Conservation (phyloP, 1,140 invertebrate species). For the Sogatella furcifera region DNA sequence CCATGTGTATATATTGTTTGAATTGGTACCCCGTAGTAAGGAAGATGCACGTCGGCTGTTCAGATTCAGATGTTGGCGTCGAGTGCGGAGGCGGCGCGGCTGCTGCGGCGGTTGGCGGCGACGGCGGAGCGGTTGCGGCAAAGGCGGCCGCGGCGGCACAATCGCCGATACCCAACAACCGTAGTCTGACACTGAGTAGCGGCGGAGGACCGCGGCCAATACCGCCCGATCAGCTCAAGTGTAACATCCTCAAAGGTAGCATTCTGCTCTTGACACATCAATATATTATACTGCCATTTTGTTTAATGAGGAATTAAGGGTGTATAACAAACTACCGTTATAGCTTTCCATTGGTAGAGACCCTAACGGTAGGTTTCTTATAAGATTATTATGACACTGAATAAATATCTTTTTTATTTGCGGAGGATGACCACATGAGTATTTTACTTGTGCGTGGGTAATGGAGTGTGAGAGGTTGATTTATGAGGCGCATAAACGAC, state of each 20-base stretch:
- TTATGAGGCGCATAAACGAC: no score
- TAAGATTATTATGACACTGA: no score
- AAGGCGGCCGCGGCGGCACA: conserved; percentile 19
- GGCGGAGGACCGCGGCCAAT: conserved; percentile 55
- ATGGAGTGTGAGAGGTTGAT: no score
- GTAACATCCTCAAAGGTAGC: conserved; percentile 85
- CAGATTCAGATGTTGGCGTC: conserved; percentile 7
- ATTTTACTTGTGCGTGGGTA: no score
- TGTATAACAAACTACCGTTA: no score
- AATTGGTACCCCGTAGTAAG: neutral
- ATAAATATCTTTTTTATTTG: no score
- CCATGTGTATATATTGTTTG: neutral
- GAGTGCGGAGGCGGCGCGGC: conserved; percentile 3
- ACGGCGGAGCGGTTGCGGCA: conserved; percentile 2
- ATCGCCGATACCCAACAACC: conserved; percentile 49
- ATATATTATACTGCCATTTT: no score
- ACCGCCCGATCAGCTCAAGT: conserved; percentile 82
- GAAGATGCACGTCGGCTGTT: conserved; percentile 5
- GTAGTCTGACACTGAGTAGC: conserved; percentile 46
- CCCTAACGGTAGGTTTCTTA: no score
- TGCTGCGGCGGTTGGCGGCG: conserved; percentile 1
- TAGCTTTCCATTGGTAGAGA: no score
- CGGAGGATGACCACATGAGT: no score
- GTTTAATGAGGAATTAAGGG: no score
- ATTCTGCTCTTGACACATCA: no score